These are phyloP conservation scores for Pomacea canaliculata DNA, from an alignment of 2,888 invertebrate species.

Conservation along the genomic window DNA sequence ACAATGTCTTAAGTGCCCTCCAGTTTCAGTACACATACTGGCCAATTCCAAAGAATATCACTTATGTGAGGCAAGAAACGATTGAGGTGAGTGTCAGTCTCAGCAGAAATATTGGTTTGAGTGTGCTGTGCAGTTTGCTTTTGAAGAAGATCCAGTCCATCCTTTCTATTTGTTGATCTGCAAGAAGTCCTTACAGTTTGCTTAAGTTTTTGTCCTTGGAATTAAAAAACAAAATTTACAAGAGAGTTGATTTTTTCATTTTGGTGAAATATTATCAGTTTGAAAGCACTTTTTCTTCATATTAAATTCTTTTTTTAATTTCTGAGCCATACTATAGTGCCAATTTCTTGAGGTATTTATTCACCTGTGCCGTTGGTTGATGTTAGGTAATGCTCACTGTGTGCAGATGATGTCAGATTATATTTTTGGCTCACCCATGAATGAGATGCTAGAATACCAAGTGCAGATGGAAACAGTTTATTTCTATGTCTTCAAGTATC, in stretches of 20 bases:
- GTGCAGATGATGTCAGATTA: slow-evolving; percentile 67
- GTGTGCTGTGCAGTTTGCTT: no score
- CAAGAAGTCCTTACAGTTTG: neutral
- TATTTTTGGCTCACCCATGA: slow-evolving; percentile 66
- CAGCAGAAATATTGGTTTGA: no score
- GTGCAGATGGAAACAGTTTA: slow-evolving; percentile 55
- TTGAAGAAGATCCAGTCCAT: no score
- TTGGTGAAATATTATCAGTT: no score
- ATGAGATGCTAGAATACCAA: slow-evolving; percentile 60
- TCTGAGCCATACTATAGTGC: no score
- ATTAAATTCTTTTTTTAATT: no score
- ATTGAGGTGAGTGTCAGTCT: slow-evolving; percentile 57
- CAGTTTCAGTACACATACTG: slow-evolving; percentile 69
- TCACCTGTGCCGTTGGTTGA: no score
- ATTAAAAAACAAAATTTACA: no score
- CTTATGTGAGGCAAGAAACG: slow-evolving; percentile 60
- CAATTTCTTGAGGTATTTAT: no score
- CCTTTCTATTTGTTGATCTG: slow-evolving; percentile 3
- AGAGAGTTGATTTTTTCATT: no score
- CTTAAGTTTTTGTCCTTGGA: no score
- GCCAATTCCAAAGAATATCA: slow-evolving; percentile 65
- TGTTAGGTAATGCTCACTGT: neutral
- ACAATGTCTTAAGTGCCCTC: slow-evolving; percentile 58
- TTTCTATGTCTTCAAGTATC: slow-evolving; percentile 68
- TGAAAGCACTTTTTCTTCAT: no score